A percentile compares a stretch with the other conserved stretches of the same genome.
Conservation (phyloP, 2,888 invertebrate species). For the Pammene aurita region DNA sequence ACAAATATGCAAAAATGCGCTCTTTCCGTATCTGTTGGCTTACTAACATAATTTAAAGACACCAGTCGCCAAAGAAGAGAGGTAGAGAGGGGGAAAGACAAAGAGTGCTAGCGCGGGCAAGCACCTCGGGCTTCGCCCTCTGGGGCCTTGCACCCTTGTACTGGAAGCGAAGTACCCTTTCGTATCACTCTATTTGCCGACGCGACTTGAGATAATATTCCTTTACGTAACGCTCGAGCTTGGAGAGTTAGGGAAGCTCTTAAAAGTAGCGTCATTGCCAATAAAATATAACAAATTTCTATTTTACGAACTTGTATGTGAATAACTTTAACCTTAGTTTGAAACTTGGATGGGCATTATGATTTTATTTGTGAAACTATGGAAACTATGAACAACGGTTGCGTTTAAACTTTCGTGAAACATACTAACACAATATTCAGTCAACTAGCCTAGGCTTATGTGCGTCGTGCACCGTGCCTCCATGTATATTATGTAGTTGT, state of each 20-base stretch:
- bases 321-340: background rate
- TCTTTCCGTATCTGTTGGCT: conserved; percentile 49
- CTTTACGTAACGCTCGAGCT: conserved; percentile 67
- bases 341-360: background rate
- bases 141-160: conserved; percentile 67
- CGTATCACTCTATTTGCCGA: conserved; percentile 48
- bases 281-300: conserved; percentile 9
- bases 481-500: background rate
- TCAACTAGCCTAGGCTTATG: too few relatives aligned
- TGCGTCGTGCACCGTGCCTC: too few relatives aligned
- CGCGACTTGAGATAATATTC: conserved; percentile 66
- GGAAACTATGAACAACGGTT: background rate
- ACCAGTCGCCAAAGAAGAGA: conserved; percentile 42
- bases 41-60: conserved; percentile 61
- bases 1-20: conserved; percentile 23
- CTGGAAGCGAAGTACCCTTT: conserved; percentile 39
- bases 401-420: background rate
- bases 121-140: conserved; percentile 66
- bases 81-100: conserved; percentile 56
- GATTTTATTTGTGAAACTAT: background rate
- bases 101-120: conserved; percentile 69
- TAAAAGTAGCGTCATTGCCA: conserved; percentile 52
- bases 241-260: conserved; percentile 57
- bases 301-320: background rate
- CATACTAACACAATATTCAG: too few relatives aligned